Conservation (phyloP, 2,113 vertebrate species). For the Synodontis membranacea region DNA sequence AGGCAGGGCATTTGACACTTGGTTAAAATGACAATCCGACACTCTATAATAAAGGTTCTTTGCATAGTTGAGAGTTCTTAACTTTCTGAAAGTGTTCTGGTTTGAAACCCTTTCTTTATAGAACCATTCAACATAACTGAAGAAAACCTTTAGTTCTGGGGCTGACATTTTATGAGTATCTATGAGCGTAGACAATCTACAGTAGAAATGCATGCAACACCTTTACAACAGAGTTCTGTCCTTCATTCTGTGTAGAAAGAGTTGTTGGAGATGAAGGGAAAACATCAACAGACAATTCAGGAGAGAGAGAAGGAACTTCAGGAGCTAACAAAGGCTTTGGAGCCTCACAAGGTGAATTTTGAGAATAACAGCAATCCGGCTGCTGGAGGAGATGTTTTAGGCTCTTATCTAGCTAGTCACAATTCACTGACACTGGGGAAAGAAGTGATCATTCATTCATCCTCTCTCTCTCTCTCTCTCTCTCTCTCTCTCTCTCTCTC, state of each 20-base stretch:
- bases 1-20: no score
- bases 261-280: background rate
- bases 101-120: no score
- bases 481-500: background rate
- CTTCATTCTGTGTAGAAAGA: background rate
- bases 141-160: no score
- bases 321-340: background rate
- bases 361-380: background rate
- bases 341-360: conserved; percentile 4
- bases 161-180: no score
- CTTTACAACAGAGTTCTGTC: background rate
- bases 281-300: background rate
- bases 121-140: no score
- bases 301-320: background rate
- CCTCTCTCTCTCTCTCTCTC: background rate
- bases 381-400: background rate
- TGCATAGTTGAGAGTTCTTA: no score
- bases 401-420: background rate
- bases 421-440: background rate
- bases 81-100: no score
- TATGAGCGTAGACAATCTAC: background rate
- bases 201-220: background rate
- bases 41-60: no score
- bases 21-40: no score
- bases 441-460: no score